Percentiles rank a stretch among this genome's conserved stretches.
Conservation (phyloP, 2,113 vertebrate genomes). For the Paraplagusia blochii region DNA sequence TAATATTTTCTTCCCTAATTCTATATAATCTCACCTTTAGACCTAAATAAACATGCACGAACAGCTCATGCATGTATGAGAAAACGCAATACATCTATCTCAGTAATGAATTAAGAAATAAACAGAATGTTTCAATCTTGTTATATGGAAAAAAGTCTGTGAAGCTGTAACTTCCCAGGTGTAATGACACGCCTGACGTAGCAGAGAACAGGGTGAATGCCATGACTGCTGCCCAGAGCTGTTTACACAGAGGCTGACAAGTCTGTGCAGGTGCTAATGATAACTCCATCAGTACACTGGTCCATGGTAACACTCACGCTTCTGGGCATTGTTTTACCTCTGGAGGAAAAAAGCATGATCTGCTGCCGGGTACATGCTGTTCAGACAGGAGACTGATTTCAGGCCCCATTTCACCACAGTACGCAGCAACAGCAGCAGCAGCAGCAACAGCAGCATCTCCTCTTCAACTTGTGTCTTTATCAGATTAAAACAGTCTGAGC, state of each 20-base stretch:
- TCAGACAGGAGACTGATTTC: slow-evolving; percentile 18
- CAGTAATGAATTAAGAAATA: too few species aligned
- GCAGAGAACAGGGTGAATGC: slow-evolving; percentile 1
- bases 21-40: too few species aligned
- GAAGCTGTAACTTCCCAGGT: not conserved
- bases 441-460: not conserved
- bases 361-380: slow-evolving; percentile 23
- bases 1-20: too few species aligned
- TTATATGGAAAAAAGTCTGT: too few species aligned
- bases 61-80: too few species aligned
- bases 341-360: slow-evolving; percentile 23
- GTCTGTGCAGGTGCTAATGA: slow-evolving; percentile 11
- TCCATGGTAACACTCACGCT: slow-evolving; percentile 7
- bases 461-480: not conserved
- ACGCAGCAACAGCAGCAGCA: too few species aligned
- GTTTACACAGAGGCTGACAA: slow-evolving; percentile 6
- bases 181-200: not conserved
- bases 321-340: slow-evolving; percentile 1
- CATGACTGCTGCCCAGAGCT: slow-evolving; percentile 8
- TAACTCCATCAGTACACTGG: slow-evolving; percentile 10
- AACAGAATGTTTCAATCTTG: too few species aligned
- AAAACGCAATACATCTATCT: too few species aligned
- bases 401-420: not conserved
- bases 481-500: slow-evolving; percentile 17
- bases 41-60: too few species aligned